Evolutionary conservation across 2,113 vertebrate species (phyloP), one percentile per base, ranked within the genome.

Genomic region (Irena cyanogastra): DNA sequence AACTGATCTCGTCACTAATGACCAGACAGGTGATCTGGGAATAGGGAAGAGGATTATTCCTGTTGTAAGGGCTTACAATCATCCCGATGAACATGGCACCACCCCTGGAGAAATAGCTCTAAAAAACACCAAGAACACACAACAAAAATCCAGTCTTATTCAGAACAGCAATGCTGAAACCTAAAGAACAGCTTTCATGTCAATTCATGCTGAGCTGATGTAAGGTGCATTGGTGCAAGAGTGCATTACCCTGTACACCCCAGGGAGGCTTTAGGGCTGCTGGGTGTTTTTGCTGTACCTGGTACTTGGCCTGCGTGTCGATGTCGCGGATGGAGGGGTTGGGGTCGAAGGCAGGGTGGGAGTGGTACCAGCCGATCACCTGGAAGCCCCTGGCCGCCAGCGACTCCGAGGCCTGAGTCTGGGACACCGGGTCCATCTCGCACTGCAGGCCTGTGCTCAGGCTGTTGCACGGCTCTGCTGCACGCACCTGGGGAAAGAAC

Each of bases 361-460:
- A 99, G 91, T 99, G 99, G 97, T 99, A 99, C 99, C 99, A 99
- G 18, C 99, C 99, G 23, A 99, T 98, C 6, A 99, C 98, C 27
- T 97, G 97, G 91, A 98, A 98, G 19, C 99, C 99, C 81, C 98
- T 96, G 28, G 97, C 97, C 1, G 98, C 98, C 93, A 99, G 97
- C 10, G 98, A 78, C 61, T 99, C 99, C 4, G 99, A 99, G 49
- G 99, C 99, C 94, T 99, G 99, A 0, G 99, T 99, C 61, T 99
- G 99, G 52, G 99, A 99, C 18, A 99, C 98, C 0, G 99, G 99
- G 83, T 99, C 99, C 99, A 99, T 99, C 97, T 99, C 99, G 6
- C 99, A 99, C 97, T 99, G 99, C 80, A 99, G 94, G 7, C 99
- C 99, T 2, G 99, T 99, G 65, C 99, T 99, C 91, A 99, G 98